Evolutionary conservation across 1,140 invertebrate species (phyloP).

Genomic region (Drosophila chauvacae): DNA sequence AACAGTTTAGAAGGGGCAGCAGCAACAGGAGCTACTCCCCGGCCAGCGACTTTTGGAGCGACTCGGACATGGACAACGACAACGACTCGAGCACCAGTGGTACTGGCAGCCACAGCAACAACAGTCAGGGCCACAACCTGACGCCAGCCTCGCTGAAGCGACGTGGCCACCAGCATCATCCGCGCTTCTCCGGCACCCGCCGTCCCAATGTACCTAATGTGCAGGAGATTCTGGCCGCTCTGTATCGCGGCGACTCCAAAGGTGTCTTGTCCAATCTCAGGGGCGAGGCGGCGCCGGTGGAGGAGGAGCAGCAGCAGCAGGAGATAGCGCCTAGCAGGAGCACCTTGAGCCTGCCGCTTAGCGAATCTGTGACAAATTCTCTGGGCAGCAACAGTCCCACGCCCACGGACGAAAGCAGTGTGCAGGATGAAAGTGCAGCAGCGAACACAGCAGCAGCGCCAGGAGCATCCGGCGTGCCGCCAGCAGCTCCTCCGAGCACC

Average conservation of each 20-base stretch:
- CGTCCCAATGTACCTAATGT: conserved; percentile 83
- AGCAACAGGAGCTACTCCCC: conserved; percentile 32
- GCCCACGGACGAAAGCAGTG: conserved; percentile 81
- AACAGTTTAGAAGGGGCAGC: conserved; percentile 43
- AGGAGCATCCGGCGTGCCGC: conserved; percentile 7
- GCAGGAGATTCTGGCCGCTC: conserved; percentile 80
- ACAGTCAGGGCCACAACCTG: conserved; percentile 63
- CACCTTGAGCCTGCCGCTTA: conserved; percentile 70
- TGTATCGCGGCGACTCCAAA: conserved; percentile 79
- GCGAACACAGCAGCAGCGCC: conserved; percentile 3
- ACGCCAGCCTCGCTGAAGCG: conserved; percentile 86
- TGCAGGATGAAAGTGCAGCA: conserved; percentile 66
- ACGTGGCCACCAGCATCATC: conserved; percentile 92
- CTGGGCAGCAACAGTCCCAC: conserved; percentile 82
- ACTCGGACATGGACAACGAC: conserved; percentile 63
- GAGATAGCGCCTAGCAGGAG: conserved; percentile 44
- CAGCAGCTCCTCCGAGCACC: conserved; percentile 18
- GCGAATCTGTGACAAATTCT: conserved; percentile 76
- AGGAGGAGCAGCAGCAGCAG: conserved; percentile 22
- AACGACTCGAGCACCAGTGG: conserved; percentile 85
- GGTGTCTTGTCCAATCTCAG: conserved; percentile 72
- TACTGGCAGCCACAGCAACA: conserved; percentile 86
- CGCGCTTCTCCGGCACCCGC: conserved; percentile 85
- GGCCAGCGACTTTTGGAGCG: conserved; percentile 61
- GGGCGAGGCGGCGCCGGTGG: conserved; percentile 25